phyloP scores from a whole-genome alignment of 2,113 vertebrate species.

The Zosterops lateralis region DNA sequence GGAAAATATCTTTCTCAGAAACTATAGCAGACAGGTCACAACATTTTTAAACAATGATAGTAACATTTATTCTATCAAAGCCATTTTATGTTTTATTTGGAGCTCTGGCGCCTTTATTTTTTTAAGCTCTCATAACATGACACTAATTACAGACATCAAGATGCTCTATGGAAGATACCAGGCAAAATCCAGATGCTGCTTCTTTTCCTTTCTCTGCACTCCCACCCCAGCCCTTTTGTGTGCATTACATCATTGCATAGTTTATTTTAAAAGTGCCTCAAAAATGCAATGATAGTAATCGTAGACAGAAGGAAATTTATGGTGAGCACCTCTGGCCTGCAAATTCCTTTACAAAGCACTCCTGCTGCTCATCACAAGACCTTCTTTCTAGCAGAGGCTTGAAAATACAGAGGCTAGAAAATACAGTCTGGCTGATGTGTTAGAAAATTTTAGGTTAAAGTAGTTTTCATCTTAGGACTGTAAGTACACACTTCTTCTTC shows the following conservation, averaged over 20 bases:
- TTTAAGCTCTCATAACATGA: conserved; percentile 89
- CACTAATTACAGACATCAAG: conserved; percentile 97
- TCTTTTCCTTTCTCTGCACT: conserved; percentile 71
- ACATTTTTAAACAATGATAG: conserved; percentile 93
- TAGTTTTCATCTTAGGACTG: conserved; percentile 24
- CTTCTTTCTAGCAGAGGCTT: conserved; percentile 77
- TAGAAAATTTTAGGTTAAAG: conserved; percentile 59
- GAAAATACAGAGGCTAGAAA: conserved; percentile 62
- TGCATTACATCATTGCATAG: conserved; percentile 84
- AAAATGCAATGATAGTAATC: conserved; percentile 89
- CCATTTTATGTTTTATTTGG: conserved; percentile 97
- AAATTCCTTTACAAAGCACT: conserved; percentile 81
- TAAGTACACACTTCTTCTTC: not conserved
- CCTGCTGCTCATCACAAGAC: conserved; percentile 76
- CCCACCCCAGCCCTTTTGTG: conserved; percentile 57
- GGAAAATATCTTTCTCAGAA: conserved; percentile 84
- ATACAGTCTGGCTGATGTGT: conserved; percentile 41
- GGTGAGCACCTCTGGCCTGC: conserved; percentile 73
- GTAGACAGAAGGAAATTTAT: conserved; percentile 86
- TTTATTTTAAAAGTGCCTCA: conserved; percentile 92
- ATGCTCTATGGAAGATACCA: conserved; percentile 85
- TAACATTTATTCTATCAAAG: conserved; percentile 97
- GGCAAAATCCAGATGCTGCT: conserved; percentile 80
- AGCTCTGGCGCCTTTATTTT: conserved; percentile 89
- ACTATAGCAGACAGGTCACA: conserved; percentile 85